Conservation (phyloP, 2,888 invertebrate species). For the Allacma fusca region DNA sequence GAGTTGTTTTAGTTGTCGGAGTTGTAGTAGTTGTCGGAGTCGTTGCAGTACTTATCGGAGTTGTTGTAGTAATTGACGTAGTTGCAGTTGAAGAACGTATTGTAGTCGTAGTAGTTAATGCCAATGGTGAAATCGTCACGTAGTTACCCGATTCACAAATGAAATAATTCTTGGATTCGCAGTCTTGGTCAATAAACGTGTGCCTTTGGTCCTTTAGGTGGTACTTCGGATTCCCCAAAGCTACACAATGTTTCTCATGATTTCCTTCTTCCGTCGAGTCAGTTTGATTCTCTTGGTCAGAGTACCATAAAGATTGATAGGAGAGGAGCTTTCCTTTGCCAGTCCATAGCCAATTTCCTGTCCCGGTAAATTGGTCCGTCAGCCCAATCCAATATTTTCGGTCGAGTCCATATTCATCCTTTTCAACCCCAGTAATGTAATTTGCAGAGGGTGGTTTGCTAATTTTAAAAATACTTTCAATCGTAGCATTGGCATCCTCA, state of each 20-base stretch:
- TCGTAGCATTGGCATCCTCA: not conserved
- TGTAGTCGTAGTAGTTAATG: not conserved
- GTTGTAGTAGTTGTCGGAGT: not conserved
- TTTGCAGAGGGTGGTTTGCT: not conserved
- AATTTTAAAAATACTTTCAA: not conserved
- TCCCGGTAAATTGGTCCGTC: conserved; percentile 29
- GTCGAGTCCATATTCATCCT: conserved; percentile 45
- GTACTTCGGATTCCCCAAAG: conserved; percentile 43
- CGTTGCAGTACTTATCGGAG: not conserved
- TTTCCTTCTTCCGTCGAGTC: conserved; percentile 2
- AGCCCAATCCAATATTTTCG: conserved; percentile 50
- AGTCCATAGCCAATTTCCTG: conserved; percentile 31
- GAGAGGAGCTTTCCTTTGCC: conserved; percentile 28
- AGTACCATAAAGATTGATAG: conserved; percentile 33
- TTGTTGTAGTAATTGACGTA: not conserved
- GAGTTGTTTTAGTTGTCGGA: too few species aligned
- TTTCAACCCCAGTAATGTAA: conserved; percentile 11
- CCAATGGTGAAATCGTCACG: too few species aligned
- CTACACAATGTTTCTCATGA: conserved; percentile 42
- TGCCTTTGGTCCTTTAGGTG: conserved; percentile 27
- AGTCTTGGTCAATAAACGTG: conserved; percentile 40
- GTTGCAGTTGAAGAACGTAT: not conserved
- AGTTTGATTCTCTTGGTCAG: conserved; percentile 38
- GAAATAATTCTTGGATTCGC: conserved; percentile 33
- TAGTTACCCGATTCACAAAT: conserved; percentile 40